A percentile compares a stretch with the other conserved stretches of the same genome.
Evolutionary conservation across 2,113 vertebrate genomes (phyloP).

Genomic region (Amblyopsis rosae): DNA sequence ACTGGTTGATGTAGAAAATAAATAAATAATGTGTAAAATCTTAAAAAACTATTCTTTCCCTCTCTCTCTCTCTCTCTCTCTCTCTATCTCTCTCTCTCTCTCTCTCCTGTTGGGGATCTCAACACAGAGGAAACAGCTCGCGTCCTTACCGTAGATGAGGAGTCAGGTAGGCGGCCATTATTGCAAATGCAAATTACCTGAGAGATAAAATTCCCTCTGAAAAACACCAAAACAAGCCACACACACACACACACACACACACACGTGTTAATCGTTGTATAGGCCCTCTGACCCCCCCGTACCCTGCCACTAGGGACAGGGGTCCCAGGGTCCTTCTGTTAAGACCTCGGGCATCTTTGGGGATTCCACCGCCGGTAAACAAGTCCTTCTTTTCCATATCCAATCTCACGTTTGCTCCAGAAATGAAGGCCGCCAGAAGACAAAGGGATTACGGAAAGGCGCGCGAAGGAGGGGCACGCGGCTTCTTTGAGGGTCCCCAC

Average conservation of each 20-base stretch:
- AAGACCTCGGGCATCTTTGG: constrained; percentile 35
- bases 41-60: too few species aligned
- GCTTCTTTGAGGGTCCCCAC: constrained; percentile 41
- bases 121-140: background rate
- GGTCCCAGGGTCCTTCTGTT: constrained; percentile 23
- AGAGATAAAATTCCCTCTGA: constrained; percentile 20
- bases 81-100: too few species aligned
- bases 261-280: background rate
- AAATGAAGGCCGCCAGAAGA: constrained; percentile 37
- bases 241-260: constrained; percentile 40
- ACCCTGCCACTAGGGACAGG: constrained; percentile 35
- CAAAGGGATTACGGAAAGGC: constrained; percentile 40
- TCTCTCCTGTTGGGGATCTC: background rate
- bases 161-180: constrained; percentile 1
- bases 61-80: too few species aligned
- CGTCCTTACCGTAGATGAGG: constrained; percentile 3
- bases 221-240: constrained; percentile 14
- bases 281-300: constrained; percentile 54
- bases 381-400: constrained; percentile 20
- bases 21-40: too few species aligned
- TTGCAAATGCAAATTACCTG: constrained; percentile 53
- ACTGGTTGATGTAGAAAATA: too few species aligned
- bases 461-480: constrained; percentile 34
- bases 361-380: constrained; percentile 54
- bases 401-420: constrained; percentile 46